These are phyloP conservation scores for Corythornis leucogaster DNA, from an alignment of 2,797 vertebrate genomes.

Conservation along the genomic window DNA sequence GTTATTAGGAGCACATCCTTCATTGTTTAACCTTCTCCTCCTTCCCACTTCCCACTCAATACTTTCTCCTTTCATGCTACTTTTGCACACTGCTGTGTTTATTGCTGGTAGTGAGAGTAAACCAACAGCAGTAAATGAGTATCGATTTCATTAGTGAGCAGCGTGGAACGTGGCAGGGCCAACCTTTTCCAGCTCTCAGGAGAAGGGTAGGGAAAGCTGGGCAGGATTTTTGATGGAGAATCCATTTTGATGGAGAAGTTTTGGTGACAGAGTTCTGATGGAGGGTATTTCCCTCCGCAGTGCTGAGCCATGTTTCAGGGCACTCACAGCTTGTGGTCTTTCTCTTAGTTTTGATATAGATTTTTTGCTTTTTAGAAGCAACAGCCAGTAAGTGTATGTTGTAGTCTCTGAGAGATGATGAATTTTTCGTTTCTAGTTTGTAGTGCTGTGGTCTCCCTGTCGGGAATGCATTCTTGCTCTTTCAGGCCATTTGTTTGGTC, in stretches of 20 bases:
- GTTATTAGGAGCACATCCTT: background rate
- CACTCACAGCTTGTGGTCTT: background rate
- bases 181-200: background rate
- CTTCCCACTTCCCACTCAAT: background rate
- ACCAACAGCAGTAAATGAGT: background rate
- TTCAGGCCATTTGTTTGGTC: background rate
- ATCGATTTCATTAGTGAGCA: background rate
- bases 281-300: background rate
- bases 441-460: background rate
- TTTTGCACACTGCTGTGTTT: background rate
- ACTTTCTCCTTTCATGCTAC: background rate
- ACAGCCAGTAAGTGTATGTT: background rate
- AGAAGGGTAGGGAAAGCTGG: background rate
- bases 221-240: background rate
- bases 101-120: background rate
- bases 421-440: background rate
- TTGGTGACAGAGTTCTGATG: background rate
- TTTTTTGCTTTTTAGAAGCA: background rate
- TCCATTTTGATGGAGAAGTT: background rate
- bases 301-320: background rate
- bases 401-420: background rate
- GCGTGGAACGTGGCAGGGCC: background rate
- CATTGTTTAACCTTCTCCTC: background rate
- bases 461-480: fast-evolving
- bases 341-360: background rate